Base-by-base conservation (phyloP, 2,113 vertebrate species). In the Agapornis roseicollis region DNA sequence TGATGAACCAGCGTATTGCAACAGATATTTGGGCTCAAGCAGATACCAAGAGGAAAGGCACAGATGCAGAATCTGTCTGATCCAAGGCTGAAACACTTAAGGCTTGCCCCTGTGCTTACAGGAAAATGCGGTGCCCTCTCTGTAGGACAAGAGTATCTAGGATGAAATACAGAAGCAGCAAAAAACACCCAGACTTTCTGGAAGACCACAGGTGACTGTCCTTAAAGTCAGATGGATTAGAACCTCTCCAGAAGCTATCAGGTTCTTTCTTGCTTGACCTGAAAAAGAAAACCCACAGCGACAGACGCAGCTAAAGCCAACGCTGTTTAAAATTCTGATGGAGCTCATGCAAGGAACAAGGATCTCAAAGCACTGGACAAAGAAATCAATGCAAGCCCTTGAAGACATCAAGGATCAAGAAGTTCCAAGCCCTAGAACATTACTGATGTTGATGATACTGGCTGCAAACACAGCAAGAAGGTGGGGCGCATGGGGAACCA, bases 401-500 rank as follows among this genome's bases (percentile, higher is more conserved):
- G 33, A 89, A 80, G 64, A 42, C 22, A 90, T 31, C 28, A 66
- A 10, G 16, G 23, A 83, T 39, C 66, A 83, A 82, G 47, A 76
- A 19, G 35, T 56, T 85, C 19, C n/a, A 80, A 90, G 14, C 5
- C 23, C 46, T 46, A 29, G 13, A 77, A 80, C 28, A 10, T 39
- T 17, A 93, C 10, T 58, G 19, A 88, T 64, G 28, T 70, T 77
- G n/a, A 84, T 50, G 27, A 80, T 17, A 47, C 9, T 33, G 53
- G 10, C 81, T 80, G 46, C 16, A 78, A 80, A 74, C 8, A 55
- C 8, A 80, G 10, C 11, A 58, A 58, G 25, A 52, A 53, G 5
- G 5, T 2, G 1, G 1, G 4, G 3, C 20, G 3, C 20, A n/a
- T n/a, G 33, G 55, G 20, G 20, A n/a, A 58, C 23, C 15, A 55